These are phyloP conservation scores for Helicorthomorpha holstii DNA, from an alignment of 1,140 invertebrate genomes.

Conservation along the genomic window DNA sequence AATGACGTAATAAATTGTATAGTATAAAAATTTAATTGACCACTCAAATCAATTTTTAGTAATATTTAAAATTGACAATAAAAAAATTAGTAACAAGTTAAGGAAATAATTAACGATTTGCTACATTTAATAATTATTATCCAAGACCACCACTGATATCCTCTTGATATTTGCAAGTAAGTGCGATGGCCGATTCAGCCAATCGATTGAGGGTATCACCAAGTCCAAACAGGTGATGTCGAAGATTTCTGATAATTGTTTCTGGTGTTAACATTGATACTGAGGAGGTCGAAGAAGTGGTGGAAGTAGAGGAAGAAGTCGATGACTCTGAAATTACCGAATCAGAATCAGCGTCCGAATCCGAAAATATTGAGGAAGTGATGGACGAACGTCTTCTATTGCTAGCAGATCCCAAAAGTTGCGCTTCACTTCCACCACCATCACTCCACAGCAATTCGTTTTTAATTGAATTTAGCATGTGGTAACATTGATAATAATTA, in stretches of 20 bases:
- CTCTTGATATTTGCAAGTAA: conserved; percentile 67
- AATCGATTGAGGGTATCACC: conserved; percentile 60
- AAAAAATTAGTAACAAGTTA: too few relatives aligned
- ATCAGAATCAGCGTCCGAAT: conserved; percentile 52
- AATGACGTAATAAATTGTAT: too few relatives aligned
- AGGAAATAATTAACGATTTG: too few relatives aligned
- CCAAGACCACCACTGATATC: conserved; percentile 65
- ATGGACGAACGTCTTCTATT: background rate
- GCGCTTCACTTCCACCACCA: conserved; percentile 35
- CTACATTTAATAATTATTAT: too few relatives aligned
- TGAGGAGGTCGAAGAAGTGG: conserved; percentile 38
- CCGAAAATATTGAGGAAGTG: conserved; percentile 5
- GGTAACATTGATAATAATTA: conserved; percentile 66
- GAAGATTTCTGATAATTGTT: conserved; percentile 43
- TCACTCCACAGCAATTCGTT: conserved; percentile 62
- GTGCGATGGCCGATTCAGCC: conserved; percentile 61
- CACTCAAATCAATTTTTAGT: too few relatives aligned
- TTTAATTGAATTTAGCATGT: conserved; percentile 65
- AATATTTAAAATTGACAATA: too few relatives aligned
- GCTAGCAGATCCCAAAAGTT: conserved; percentile 25
- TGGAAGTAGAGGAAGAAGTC: conserved; percentile 38
- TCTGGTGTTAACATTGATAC: too few relatives aligned
- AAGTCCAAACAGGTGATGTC: conserved; percentile 57
- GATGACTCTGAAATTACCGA: conserved; percentile 49
- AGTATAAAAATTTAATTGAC: too few relatives aligned